Base-by-base conservation (phyloP, 2,888 invertebrate species). In the Andrena dorsata region DNA sequence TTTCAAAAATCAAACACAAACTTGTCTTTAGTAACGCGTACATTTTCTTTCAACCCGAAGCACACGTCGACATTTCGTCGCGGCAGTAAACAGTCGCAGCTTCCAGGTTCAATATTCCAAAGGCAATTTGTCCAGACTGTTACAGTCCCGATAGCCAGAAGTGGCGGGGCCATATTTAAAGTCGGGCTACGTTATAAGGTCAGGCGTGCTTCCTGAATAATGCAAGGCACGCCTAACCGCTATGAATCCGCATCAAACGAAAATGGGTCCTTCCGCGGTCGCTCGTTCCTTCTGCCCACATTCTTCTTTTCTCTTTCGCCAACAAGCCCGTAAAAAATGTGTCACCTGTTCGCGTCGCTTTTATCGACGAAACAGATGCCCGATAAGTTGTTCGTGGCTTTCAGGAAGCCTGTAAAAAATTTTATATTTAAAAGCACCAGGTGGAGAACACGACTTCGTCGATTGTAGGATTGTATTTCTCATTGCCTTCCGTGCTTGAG, bases 161-260 rank as follows among this genome's bases (percentile, higher is more conserved):
- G 82, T 82, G 77, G 75, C 64, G 73, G 65, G 77, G 78, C 76
- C 82, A 82, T 83, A 82, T 86, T 88, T 84, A 86, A 83, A 84
- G 78, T 65, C 75, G 51, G 64, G 70, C 83, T 65, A 70, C 77
- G 61, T 73, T 69, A 72, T 73, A 73, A 72, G 80, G 77, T 80
- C 74, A 72, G 68, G 63, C 64, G 23, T 71, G 80, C 76, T 61
- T 49, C n/a, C 60, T 86, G 90, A 90, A 90, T 87, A 89, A 90
- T 89, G 88, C 87, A 89, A 73, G 49, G 41, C 88, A 83, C 88
- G 89, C 78, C 83, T 85, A 86, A 86, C 88, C 82, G 78, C 83
- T 85, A 83, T 90, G 87, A 89, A 89, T 90, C 86, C 88, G 80
- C 88, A 88, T 90, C 89, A 88, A 76, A 85, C 82, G 79, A 81